These are phyloP conservation scores for Aegotheles bennettii DNA, from an alignment of 2,113 vertebrate genomes.

Conservation along the genomic window DNA sequence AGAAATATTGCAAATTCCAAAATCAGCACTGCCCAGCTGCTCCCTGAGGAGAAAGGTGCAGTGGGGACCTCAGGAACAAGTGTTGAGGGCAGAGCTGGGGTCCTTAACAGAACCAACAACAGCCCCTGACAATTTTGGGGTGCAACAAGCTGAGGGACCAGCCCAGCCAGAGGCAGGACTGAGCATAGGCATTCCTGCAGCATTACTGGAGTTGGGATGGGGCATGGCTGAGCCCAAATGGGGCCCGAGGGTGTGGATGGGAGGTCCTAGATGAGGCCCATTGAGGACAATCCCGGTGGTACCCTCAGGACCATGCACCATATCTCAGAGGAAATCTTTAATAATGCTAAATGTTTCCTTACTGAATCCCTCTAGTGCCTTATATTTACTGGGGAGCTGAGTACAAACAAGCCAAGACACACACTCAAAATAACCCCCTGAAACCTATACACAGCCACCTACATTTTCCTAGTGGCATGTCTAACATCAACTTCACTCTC, in stretches of 20 bases:
- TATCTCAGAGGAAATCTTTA: neutral
- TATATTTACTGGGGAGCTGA: neutral
- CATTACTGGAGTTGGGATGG: neutral
- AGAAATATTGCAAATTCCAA: neutral
- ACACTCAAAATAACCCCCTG: neutral
- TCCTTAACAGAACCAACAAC: neutral
- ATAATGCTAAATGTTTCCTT: neutral
- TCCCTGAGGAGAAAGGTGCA: fast-evolving
- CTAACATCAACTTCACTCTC: neutral
- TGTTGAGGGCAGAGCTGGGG: neutral
- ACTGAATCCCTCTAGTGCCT: neutral
- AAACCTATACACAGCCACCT: fast-evolving
- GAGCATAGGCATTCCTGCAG: neutral
- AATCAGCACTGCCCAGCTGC: neutral
- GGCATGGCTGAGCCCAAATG: neutral
- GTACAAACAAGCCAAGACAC: neutral
- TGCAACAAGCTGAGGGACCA: neutral
- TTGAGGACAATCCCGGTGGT: neutral
- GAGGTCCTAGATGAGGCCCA: neutral
- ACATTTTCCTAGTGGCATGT: neutral
- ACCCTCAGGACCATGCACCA: neutral
- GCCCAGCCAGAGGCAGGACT: neutral
- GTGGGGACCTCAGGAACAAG: neutral
- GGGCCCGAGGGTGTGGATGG: fast-evolving
- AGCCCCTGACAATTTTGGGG: neutral